Evolutionary conservation across 1,140 invertebrate genomes (phyloP).

Genomic region (Cotesia typhae): DNA sequence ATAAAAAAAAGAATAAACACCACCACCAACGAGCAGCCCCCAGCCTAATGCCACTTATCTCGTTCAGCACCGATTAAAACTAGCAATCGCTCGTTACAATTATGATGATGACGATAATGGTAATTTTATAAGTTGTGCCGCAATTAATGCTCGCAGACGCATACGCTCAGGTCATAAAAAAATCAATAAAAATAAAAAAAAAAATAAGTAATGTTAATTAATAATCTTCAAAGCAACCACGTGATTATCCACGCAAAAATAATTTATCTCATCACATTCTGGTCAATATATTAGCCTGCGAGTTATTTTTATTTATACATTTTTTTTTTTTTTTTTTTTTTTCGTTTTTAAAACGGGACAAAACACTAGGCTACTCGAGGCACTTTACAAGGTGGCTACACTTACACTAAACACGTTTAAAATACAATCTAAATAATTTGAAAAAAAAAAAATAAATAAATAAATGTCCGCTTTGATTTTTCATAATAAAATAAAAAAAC

Average conservation of each 20-base stretch:
- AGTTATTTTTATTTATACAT: conserved; percentile 47
- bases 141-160: conserved; percentile 53
- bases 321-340: too few species aligned
- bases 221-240: background rate
- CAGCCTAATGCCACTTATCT: conserved; percentile 65
- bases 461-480: conserved; percentile 64
- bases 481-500: conserved; percentile 55
- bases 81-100: conserved; percentile 62
- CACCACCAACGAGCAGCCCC: conserved; percentile 64
- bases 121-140: conserved; percentile 53
- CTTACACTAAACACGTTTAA: conserved; percentile 55
- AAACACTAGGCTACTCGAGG: conserved; percentile 60
- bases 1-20: conserved; percentile 43
- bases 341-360: conserved; percentile 42
- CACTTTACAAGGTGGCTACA: conserved; percentile 64
- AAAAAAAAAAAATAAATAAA: conserved; percentile 39
- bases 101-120: too few species aligned
- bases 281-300: conserved; percentile 50
- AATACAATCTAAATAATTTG: conserved; percentile 38
- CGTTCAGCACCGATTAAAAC: conserved; percentile 65
- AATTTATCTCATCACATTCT: conserved; percentile 42
- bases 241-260: conserved; percentile 7
- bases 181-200: conserved; percentile 37
- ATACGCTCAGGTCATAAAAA: conserved; percentile 54
- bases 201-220: background rate